Percentiles rank a stretch among this genome's conserved stretches.
phyloP scores from a whole-genome alignment of 2,113 vertebrate species.

The Eretmochelys imbricata region DNA sequence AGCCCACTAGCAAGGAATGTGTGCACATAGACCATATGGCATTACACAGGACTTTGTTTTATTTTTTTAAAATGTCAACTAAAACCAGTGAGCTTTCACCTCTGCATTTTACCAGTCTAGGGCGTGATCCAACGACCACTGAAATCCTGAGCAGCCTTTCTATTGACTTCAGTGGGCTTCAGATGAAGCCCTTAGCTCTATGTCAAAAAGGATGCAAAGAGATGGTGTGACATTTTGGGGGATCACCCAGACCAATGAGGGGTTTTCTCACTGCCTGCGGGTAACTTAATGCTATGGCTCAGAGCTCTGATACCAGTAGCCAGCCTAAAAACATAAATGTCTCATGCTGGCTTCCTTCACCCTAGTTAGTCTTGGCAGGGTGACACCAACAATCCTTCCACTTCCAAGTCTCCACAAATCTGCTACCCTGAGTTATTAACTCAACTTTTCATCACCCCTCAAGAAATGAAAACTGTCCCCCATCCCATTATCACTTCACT shows the following conservation, averaged over 20 bases:
- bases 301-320: neutral
- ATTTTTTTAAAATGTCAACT: neutral
- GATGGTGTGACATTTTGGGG: neutral
- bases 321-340: neutral
- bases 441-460: neutral
- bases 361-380: neutral
- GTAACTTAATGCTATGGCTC: neutral
- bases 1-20: neutral
- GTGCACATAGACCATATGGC: neutral
- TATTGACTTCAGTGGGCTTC: neutral
- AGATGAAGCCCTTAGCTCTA: neutral
- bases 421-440: neutral
- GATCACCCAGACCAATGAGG: neutral
- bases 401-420: neutral
- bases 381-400: neutral
- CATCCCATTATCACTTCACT: neutral
- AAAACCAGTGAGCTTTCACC: neutral
- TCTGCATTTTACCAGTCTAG: no score
- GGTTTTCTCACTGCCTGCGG: no score
- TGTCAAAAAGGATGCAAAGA: neutral
- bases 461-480: no score
- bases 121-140: no score
- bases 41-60: neutral
- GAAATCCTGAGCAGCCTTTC: neutral
- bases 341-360: neutral